Percentiles rank a stretch among this genome's conserved stretches.
These are phyloP conservation scores for Antigone vipio DNA, from an alignment of 2,113 vertebrate genomes.

Conservation along the genomic window DNA sequence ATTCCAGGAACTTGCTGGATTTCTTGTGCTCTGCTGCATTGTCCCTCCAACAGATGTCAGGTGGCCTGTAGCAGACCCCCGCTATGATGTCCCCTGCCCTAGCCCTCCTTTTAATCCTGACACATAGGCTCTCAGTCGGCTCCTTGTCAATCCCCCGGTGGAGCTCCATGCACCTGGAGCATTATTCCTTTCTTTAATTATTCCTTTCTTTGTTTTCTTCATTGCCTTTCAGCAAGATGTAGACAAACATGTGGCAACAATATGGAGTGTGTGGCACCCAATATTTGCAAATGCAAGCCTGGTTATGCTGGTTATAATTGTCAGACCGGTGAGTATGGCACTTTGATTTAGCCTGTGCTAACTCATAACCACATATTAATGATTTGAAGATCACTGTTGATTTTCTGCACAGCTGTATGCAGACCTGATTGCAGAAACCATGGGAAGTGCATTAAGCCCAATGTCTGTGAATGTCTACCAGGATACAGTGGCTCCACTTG, in stretches of 20 bases:
- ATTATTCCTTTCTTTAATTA: not conserved
- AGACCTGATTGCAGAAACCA: conserved; percentile 87
- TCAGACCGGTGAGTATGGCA: conserved; percentile 79
- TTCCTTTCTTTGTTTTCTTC: not conserved
- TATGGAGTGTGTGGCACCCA: conserved; percentile 84
- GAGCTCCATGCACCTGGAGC: too few relatives aligned
- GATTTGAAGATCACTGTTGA: not conserved
- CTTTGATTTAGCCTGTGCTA: not conserved
- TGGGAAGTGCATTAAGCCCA: conserved; percentile 84
- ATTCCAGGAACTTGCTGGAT: too few relatives aligned
- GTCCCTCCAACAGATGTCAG: too few relatives aligned
- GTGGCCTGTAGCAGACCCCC: too few relatives aligned
- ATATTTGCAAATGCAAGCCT: conserved; percentile 85
- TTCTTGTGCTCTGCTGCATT: too few relatives aligned
- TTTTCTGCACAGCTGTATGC: conserved; percentile 80
- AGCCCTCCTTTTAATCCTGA: too few relatives aligned
- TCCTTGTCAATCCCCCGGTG: too few relatives aligned
- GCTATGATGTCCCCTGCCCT: too few relatives aligned
- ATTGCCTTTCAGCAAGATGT: conserved; percentile 79
- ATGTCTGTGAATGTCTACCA: conserved; percentile 79
- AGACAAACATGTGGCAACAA: conserved; percentile 82
- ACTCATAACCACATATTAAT: not conserved
- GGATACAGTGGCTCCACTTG: conserved; percentile 81
- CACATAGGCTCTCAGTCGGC: too few relatives aligned
- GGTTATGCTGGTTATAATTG: conserved; percentile 86